phyloP scores from a whole-genome alignment of 2,113 vertebrate genomes.

The Macrotis lagotis region DNA sequence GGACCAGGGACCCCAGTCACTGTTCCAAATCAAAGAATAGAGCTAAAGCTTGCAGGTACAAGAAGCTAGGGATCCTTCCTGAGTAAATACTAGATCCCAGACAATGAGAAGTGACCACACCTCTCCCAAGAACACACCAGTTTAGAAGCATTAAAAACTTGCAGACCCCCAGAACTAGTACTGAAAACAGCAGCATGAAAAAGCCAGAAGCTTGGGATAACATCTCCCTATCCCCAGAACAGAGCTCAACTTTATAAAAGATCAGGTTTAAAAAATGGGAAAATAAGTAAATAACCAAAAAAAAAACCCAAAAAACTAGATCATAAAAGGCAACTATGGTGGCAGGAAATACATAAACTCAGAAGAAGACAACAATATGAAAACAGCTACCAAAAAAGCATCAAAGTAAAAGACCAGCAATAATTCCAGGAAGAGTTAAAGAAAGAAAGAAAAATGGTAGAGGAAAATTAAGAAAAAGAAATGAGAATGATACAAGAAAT shows the following conservation, averaged over 20 bases:
- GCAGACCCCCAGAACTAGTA: neutral
- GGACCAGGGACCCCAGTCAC: neutral
- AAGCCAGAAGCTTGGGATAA: neutral
- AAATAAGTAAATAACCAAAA: neutral
- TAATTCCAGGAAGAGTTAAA: no score
- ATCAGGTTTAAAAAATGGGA: neutral
- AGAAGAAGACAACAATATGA: no score
- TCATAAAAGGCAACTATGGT: neutral
- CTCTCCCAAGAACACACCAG: neutral
- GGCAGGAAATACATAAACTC: no score
- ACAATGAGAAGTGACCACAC: neutral
- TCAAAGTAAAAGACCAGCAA: no score
- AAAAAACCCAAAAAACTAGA: no score
- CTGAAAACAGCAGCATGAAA: neutral
- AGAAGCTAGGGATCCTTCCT: neutral
- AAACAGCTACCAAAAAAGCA: no score
- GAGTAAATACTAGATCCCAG: neutral
- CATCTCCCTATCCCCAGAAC: neutral
- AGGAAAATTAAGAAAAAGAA: no score
- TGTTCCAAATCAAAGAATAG: neutral
- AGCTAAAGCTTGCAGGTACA: neutral
- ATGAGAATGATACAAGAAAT: no score
- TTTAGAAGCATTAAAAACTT: no score
- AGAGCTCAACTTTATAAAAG: neutral
- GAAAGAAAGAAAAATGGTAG: no score